Conservation (phyloP, 2,797 vertebrate species). For the Mormyrops attenuatus region DNA sequence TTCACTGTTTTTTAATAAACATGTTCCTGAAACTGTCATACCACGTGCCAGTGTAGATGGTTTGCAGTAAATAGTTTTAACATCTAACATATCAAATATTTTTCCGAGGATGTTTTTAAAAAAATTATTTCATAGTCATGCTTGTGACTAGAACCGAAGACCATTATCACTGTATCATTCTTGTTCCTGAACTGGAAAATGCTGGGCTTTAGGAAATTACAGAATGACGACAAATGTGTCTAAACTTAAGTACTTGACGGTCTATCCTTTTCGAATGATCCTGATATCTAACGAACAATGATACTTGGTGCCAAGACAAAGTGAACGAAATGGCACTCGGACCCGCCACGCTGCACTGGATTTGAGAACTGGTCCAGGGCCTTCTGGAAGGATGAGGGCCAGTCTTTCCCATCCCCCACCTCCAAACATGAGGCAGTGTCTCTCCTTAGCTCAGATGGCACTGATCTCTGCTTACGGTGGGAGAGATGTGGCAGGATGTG, state of each 20-base stretch:
- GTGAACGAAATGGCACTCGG: background rate
- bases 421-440: background rate
- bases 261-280: background rate
- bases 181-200: background rate
- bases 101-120: background rate
- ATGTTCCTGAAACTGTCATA: background rate
- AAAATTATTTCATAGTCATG: background rate
- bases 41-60: background rate
- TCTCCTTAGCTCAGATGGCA: background rate
- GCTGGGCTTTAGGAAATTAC: background rate
- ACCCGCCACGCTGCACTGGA: background rate
- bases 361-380: background rate
- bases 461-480: background rate
- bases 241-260: background rate
- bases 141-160: background rate
- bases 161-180: background rate
- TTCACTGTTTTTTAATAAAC: background rate
- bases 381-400: too few relatives aligned
- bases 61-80: background rate
- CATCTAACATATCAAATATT: conserved; percentile 4
- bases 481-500: background rate
- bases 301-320: background rate
- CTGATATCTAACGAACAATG: background rate
- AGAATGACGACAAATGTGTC: background rate
- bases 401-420: background rate